phyloP scores from a whole-genome alignment of 1,140 invertebrate genomes.

The Drosophila sp. region DNA sequence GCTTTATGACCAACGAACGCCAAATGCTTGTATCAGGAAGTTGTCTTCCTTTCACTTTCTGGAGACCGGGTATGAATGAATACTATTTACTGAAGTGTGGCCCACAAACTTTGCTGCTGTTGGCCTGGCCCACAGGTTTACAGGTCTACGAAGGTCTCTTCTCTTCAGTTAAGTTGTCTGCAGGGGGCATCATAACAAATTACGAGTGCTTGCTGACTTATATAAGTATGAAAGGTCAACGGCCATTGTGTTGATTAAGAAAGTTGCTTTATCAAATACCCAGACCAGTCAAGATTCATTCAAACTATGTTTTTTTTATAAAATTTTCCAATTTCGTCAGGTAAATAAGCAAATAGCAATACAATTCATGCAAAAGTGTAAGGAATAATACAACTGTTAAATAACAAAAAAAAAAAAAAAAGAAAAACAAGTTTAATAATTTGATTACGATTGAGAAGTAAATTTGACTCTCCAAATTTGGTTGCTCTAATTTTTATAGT shows the following conservation, averaged over 20 bases:
- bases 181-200: conserved; percentile 48
- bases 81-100: conserved; percentile 39
- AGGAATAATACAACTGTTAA: no score
- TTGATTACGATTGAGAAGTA: no score
- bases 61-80: conserved; percentile 3
- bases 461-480: no score
- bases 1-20: conserved; percentile 1
- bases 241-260: conserved; percentile 20
- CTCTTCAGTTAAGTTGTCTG: background rate
- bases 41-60: conserved; percentile 81
- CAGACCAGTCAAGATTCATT: no score
- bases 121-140: conserved; percentile 27
- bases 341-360: no score
- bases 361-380: no score
- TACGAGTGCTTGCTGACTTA: conserved; percentile 41
- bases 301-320: background rate
- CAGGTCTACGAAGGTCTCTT: conserved; percentile 60
- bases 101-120: conserved; percentile 53
- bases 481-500: no score
- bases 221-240: conserved; percentile 14
- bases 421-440: no score
- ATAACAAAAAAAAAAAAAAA: no score
- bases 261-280: conserved; percentile 31
- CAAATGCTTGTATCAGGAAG: conserved; percentile 63
- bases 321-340: no score